phyloP scores from a whole-genome alignment of 2,888 invertebrate genomes.

The Polyploca ridens region DNA sequence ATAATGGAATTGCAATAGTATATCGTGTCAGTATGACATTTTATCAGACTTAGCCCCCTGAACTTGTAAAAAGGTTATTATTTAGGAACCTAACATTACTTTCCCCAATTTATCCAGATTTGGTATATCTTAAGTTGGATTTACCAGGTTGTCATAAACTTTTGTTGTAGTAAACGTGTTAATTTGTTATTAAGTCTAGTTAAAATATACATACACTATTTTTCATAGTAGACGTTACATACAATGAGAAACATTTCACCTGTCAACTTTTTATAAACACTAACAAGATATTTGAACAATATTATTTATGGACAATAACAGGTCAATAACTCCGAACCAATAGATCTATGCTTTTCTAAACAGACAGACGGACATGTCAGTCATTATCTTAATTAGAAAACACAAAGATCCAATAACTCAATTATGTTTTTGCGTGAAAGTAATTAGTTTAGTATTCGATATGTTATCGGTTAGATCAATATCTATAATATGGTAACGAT shows the following conservation, averaged over 20 bases:
- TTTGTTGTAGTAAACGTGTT: too few relatives aligned
- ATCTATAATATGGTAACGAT: not conserved
- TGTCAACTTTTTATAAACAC: conserved; percentile 14
- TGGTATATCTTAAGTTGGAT: too few relatives aligned
- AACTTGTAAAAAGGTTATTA: too few relatives aligned
- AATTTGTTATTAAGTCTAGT: too few relatives aligned
- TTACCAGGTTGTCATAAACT: too few relatives aligned
- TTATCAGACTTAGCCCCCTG: too few relatives aligned
- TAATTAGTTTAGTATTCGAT: conserved; percentile 44
- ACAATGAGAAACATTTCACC: not conserved
- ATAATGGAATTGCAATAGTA: too few relatives aligned
- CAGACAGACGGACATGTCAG: conserved; percentile 36
- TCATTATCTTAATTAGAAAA: conserved; percentile 56
- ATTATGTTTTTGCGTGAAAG: conserved; percentile 58
- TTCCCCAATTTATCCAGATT: too few relatives aligned
- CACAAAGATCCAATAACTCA: conserved; percentile 56
- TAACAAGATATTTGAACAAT: conserved; percentile 15
- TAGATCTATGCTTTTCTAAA: conserved; percentile 13
- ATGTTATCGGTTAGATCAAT: conserved; percentile 12
- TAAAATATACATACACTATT: too few relatives aligned
- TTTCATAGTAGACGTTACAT: too few relatives aligned
- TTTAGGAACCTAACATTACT: too few relatives aligned
- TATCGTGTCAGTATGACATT: too few relatives aligned
- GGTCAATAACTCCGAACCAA: conserved; percentile 20
- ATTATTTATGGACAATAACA: conserved; percentile 10